A percentile compares a stretch with the other conserved stretches of the same genome.
Conservation (phyloP, 2,888 invertebrate species). For the Torymus aiolomorphi region DNA sequence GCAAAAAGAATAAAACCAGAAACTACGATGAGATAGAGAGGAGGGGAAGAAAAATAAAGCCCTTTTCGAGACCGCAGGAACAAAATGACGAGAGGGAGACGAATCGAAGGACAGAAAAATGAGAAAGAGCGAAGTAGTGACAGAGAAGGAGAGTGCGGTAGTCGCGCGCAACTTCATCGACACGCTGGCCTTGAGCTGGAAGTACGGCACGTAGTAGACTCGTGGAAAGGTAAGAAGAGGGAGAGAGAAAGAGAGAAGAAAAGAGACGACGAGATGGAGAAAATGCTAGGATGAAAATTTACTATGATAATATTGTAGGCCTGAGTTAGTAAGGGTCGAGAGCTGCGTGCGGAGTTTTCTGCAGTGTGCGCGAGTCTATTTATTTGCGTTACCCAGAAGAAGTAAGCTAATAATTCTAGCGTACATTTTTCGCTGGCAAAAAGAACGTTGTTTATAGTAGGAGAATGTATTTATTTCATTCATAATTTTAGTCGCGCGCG, state of each 20-base stretch:
- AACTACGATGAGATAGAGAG: not conserved
- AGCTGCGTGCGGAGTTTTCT: no score
- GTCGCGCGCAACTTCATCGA: conserved; percentile 1
- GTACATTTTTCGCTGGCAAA: no score
- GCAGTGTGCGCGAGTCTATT: no score
- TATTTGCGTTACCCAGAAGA: no score
- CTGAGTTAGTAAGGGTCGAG: not conserved
- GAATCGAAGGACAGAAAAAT: conserved; percentile 39
- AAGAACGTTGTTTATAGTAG: no score
- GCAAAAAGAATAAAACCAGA: not conserved
- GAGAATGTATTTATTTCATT: no score
- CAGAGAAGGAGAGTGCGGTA: no score
- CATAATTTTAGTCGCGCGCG: no score
- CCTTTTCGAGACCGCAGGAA: conserved; percentile 28
- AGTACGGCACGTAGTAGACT: no score
- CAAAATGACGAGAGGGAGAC: conserved; percentile 12
- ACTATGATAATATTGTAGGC: conserved; percentile 16
- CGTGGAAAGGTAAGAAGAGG: not conserved
- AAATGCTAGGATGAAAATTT: conserved; percentile 9
- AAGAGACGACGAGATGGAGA: not conserved
- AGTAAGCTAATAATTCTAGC: no score
- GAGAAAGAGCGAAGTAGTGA: conserved; percentile 4
- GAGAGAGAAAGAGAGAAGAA: not conserved
- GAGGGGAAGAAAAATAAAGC: not conserved
- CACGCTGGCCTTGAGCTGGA: conserved; percentile 11